Evolutionary conservation across 2,113 vertebrate species (phyloP).

Genomic region (Phoxinus phoxinus): DNA sequence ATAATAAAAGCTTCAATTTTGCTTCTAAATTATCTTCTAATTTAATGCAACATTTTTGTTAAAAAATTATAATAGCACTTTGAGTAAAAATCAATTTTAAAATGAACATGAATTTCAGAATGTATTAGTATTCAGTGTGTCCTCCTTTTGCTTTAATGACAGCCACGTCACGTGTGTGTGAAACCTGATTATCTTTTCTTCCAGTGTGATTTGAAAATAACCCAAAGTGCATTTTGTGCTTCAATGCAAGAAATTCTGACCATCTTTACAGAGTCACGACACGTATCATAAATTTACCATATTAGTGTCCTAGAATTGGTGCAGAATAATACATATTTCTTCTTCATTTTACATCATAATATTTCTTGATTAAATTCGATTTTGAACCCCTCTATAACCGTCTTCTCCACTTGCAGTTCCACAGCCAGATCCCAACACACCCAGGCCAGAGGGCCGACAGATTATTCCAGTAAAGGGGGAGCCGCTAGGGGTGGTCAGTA

Average conservation of each 20-base stretch:
- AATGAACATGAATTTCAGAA: no score
- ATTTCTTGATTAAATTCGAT: not conserved
- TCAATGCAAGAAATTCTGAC: not conserved
- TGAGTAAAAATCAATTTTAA: not conserved
- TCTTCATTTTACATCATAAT: not conserved
- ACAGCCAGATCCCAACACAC: slow-evolving; percentile 94
- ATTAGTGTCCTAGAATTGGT: not conserved
- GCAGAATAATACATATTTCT: not conserved
- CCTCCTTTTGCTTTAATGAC: no score
- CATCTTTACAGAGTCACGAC: not conserved
- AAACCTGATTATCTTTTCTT: not conserved
- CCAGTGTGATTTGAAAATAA: not conserved
- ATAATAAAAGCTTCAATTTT: not conserved
- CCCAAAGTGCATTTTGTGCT: not conserved
- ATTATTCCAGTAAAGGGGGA: slow-evolving; percentile 97
- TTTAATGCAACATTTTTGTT: not conserved
- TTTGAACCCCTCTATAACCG: not conserved
- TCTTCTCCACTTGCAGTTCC: slow-evolving; percentile 78
- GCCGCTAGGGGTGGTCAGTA: slow-evolving; percentile 94
- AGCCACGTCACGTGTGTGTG: not conserved
- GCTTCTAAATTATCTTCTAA: not conserved
- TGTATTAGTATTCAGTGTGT: no score
- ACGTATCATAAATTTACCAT: not conserved
- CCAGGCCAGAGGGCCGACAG: slow-evolving; percentile 93
- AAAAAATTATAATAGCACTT: not conserved